Base-by-base conservation (phyloP, 2,113 vertebrate species). In the western clawed frog (Xenopus tropicalis) region DNA sequence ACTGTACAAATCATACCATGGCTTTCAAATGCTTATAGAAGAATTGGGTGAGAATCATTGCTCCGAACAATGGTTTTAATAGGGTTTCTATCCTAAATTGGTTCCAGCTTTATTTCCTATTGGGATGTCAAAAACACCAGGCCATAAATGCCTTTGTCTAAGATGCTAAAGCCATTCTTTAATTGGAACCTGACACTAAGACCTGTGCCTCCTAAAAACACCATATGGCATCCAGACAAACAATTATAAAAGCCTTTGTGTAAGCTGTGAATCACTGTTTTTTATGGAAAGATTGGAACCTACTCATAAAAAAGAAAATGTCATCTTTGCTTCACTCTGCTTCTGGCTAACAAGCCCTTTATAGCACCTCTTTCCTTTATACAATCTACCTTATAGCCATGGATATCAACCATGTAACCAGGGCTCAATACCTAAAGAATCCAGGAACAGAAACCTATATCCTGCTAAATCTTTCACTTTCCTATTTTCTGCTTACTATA, bases 211-310 rank as follows among this genome's bases (percentile, higher is more conserved):
- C 17, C 16, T n/a, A n/a, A 17, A 17, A 17, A 54, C 52, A 3
- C 52, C 52, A 54, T 54, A 54, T 54, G 52, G 52, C n/a, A n/a
- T 54, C 52, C 52, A 54, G 52, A 54, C 19, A n/a, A 17, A 54
- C 19, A 17, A 54, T 54, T 54, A 54, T 17, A 20, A n/a, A 54
- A 54, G 16, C 52, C 52, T 54, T 54, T 20, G 3, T 54, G 19
- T n/a, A n/a, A 54, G 52, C 52, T 9, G 46, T 48, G 46, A 48
- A 48, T 13, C 46, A 48, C 4, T 48, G 52, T 54, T n/a, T 54
- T 54, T 54, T 10, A 54, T 54, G 10, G 16, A 54, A n/a, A 54
- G 16, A 54, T n/a, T 54, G 17, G 19, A 54, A 54, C 16, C 52
- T 54, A n/a, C 19, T 54, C 46, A 14, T 48, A 2, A 8, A 48